A percentile compares a stretch with the other conserved stretches of the same genome.
Conservation (phyloP, 2,113 vertebrate genomes). For the Amblyornis subalaris region DNA sequence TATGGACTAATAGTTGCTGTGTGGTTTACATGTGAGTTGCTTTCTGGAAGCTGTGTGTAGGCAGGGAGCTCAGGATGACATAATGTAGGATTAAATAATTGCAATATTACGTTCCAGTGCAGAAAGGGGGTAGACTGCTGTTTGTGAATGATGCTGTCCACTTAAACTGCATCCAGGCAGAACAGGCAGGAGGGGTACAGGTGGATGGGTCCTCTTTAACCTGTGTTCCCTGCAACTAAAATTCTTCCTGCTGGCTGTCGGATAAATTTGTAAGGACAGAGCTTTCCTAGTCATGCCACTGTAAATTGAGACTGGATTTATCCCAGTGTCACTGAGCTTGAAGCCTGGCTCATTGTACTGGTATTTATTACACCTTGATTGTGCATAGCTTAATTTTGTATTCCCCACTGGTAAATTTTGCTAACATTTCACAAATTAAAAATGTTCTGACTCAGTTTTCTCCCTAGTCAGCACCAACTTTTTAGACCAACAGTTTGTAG, state of each 20-base stretch:
- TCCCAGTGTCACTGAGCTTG: not conserved
- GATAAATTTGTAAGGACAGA: not conserved
- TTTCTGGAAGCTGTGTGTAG: not conserved
- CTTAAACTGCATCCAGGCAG: not conserved
- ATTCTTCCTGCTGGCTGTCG: not conserved
- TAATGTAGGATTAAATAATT: not conserved
- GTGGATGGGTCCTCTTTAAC: not conserved
- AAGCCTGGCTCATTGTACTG: accelerated
- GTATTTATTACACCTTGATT: not conserved
- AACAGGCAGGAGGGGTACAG: not conserved
- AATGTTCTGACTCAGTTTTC: not conserved
- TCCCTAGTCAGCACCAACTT: not conserved
- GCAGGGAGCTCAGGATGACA: not conserved
- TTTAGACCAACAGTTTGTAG: not conserved
- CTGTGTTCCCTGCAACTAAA: not conserved
- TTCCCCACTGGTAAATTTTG: not conserved
- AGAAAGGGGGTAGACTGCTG: not conserved
- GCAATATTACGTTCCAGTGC: not conserved
- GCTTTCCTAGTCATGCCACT: not conserved
- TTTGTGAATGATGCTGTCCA: not conserved
- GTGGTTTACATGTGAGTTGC: not conserved
- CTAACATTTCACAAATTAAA: not conserved
- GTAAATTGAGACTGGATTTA: not conserved
- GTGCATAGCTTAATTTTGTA: not conserved
- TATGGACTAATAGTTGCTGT: not conserved